phyloP scores from a whole-genome alignment of 2,888 invertebrate species.

The Dinocampus coccinellae region DNA sequence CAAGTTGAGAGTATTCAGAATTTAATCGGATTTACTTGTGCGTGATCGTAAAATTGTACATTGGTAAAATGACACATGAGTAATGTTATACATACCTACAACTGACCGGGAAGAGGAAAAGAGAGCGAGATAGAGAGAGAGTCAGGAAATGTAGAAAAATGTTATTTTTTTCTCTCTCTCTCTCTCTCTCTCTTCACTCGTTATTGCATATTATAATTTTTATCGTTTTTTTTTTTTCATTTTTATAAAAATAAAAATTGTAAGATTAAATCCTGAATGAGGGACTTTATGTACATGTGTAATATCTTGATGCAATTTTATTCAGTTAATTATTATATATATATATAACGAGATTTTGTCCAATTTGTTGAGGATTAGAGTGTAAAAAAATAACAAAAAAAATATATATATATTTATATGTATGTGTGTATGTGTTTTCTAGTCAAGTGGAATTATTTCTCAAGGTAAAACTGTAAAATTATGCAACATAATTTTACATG shows the following conservation, averaged over 20 bases:
- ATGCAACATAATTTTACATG: background rate
- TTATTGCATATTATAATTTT: background rate
- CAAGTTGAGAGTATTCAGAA: slow-evolving; percentile 25
- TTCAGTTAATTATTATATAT: background rate
- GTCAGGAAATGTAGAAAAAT: background rate
- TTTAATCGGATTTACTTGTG: slow-evolving; percentile 48
- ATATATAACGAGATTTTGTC: background rate
- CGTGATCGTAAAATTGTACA: slow-evolving; percentile 29
- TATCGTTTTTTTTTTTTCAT: background rate
- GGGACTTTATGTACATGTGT: background rate
- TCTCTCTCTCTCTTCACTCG: background rate
- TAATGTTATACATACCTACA: no score
- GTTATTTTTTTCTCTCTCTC: background rate
- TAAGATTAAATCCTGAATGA: background rate
- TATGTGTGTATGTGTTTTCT: background rate
- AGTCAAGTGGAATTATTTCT: background rate
- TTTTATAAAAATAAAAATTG: background rate
- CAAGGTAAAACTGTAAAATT: background rate
- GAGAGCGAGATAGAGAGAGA: background rate
- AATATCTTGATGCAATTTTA: background rate
- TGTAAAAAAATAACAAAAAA: background rate
- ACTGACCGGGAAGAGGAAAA: no score
- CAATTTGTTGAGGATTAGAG: background rate
- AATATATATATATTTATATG: background rate
- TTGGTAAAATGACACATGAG: background rate